Evolutionary conservation across 2,888 invertebrate genomes (phyloP).

Genomic region (Drosophila lutescens): DNA sequence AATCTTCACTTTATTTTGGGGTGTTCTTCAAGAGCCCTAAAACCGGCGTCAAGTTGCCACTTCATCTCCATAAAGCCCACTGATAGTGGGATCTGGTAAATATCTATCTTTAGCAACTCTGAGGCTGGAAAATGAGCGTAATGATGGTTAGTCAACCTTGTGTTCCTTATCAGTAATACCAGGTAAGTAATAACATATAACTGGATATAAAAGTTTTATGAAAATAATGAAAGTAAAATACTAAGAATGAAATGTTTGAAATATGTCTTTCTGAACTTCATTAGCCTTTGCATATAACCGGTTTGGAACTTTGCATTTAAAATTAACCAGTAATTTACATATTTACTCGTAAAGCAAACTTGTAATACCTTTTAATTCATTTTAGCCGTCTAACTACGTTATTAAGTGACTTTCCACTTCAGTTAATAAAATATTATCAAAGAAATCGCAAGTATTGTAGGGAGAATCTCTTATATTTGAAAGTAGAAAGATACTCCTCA

Average conservation of each 20-base stretch:
- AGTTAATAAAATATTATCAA: background rate
- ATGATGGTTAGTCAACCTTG: background rate
- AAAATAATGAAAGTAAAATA: background rate
- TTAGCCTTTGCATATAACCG: background rate
- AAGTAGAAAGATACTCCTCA: too few species aligned
- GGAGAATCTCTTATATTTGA: too few species aligned
- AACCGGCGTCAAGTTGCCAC: constrained; percentile 17
- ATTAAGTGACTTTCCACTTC: background rate
- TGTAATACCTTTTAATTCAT: background rate
- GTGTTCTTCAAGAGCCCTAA: background rate
- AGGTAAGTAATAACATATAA: background rate
- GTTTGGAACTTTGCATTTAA: background rate
- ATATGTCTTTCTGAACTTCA: background rate
- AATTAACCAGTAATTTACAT: background rate
- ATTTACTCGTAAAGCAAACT: background rate
- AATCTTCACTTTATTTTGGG: background rate
- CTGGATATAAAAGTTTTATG: background rate
- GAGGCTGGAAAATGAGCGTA: background rate
- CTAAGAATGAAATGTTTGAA: background rate
- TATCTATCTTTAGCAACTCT: background rate
- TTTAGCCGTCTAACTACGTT: background rate
- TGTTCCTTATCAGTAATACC: background rate
- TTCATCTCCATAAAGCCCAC: constrained; percentile 22
- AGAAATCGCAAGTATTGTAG: too few species aligned
- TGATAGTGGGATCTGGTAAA: constrained; percentile 14